phyloP scores from a whole-genome alignment of 2,888 invertebrate species.

The Eugnorisma glareosa region DNA sequence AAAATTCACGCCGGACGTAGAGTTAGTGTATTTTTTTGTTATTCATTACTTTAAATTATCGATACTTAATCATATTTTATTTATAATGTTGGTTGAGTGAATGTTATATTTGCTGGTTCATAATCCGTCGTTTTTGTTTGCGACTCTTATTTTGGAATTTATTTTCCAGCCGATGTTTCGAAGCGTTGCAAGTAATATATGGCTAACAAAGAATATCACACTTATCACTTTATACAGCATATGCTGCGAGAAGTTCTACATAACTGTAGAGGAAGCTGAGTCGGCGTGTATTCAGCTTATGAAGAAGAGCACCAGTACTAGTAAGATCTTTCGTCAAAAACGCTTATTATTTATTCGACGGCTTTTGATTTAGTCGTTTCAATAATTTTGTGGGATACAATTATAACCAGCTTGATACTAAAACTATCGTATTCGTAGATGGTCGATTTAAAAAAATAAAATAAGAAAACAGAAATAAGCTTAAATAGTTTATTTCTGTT shows the following conservation, averaged over 20 bases:
- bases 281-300: slow-evolving; percentile 29
- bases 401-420: background rate
- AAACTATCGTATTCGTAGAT: background rate
- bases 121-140: background rate
- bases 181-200: slow-evolving; percentile 3
- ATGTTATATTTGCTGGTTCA: background rate
- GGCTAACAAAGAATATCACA: slow-evolving; percentile 26
- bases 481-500: too few species aligned
- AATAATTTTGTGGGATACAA: background rate
- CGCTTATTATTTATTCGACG: background rate
- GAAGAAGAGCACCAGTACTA: slow-evolving; percentile 13
- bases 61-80: background rate
- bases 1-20: slow-evolving; percentile 13
- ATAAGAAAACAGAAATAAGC: too few species aligned
- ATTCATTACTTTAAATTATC: background rate
- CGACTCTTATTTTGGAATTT: background rate
- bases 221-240: slow-evolving; percentile 19
- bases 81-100: background rate
- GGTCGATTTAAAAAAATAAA: background rate
- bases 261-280: slow-evolving; percentile 23
- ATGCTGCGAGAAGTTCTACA: slow-evolving; percentile 30
- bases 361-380: background rate
- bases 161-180: slow-evolving; percentile 22
- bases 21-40: slow-evolving; percentile 13
- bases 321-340: slow-evolving; percentile 13